Base-by-base conservation (phyloP, 2,113 vertebrate genomes). In the Poecile atricapillus region DNA sequence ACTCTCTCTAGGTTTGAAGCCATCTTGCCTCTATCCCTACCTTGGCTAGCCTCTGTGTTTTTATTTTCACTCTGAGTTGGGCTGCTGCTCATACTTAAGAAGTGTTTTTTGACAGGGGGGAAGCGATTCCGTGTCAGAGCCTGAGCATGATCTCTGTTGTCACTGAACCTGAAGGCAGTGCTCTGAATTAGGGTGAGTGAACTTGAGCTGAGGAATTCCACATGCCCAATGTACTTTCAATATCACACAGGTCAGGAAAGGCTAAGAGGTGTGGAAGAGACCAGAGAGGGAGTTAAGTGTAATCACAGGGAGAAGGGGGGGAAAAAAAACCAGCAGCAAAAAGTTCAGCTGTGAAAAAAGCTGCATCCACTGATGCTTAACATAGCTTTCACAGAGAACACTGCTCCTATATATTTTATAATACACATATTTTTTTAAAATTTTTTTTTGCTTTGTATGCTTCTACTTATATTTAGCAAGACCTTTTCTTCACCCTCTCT, bases 381-480 rank as follows among this genome's bases (percentile, higher is more conserved):
- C 65, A 74, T 8, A 82, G 58, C 58, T 93, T 73, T 86, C 68
- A 82, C 82, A 84, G 49, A 79, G 46, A 70, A 46, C 69, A 44
- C 30, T 33, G 44, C 65, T 65, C 11, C 5, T 39, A 14, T 8
- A 30, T 39, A 50, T 67, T 94, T 64, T 96, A 89, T 85, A 84
- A 81, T 53, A 82, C 9, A 15, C 49, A 70, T 33, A 6, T 64
- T 60, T 74, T 43, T 71, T 33, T 67, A n/a, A n/a, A n/a, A n/a
- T n/a, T n/a, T 87, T 79, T n/a, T 77, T 46, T 69, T 84, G 16
- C 50, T 83, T 62, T 86, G 64, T 53, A 70, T 62, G 74, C 68
- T 88, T 39, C 60, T 59, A 63, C 83, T 97, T 93, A 49, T 78
- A 88, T 67, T 70, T 93, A 84, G 88, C 30, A 58, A 91, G 70